phyloP scores from a whole-genome alignment of 2,113 vertebrate genomes.

The Calidris pygmaea region DNA sequence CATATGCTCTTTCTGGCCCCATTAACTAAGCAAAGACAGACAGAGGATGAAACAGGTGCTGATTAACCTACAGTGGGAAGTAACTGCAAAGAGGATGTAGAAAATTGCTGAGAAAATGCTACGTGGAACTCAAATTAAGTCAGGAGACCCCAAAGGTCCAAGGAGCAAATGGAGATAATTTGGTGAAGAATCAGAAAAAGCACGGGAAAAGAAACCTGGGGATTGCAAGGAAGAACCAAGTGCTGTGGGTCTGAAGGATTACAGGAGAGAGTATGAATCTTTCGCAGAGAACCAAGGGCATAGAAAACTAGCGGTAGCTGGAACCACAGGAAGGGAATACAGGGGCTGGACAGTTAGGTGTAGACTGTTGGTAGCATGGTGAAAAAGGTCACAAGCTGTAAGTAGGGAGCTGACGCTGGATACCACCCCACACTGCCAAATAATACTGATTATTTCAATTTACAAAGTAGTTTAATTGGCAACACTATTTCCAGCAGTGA shows the following conservation, averaged over 20 bases:
- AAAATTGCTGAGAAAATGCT: neutral
- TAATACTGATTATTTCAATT: neutral
- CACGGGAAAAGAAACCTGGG: fast-evolving
- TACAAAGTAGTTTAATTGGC: neutral
- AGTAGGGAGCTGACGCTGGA: neutral
- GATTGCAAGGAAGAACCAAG: neutral
- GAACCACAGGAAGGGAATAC: neutral
- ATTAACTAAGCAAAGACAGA: neutral
- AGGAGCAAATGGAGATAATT: neutral
- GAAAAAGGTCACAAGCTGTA: neutral
- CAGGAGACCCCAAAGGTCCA: neutral
- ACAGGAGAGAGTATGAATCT: neutral
- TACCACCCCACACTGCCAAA: neutral
- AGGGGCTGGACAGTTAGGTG: neutral
- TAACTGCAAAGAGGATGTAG: neutral
- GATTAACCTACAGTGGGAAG: neutral
- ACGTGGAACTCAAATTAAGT: neutral
- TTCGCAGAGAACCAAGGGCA: neutral
- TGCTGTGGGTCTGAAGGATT: neutral
- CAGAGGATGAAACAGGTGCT: neutral
- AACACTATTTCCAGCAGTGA: neutral
- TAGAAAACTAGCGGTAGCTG: neutral
- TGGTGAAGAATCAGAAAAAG: neutral
- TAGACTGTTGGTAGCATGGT: too few relatives aligned
- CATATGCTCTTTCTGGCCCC: neutral